Conservation (phyloP, 2,113 vertebrate genomes). For the Scytalopus superciliaris region DNA sequence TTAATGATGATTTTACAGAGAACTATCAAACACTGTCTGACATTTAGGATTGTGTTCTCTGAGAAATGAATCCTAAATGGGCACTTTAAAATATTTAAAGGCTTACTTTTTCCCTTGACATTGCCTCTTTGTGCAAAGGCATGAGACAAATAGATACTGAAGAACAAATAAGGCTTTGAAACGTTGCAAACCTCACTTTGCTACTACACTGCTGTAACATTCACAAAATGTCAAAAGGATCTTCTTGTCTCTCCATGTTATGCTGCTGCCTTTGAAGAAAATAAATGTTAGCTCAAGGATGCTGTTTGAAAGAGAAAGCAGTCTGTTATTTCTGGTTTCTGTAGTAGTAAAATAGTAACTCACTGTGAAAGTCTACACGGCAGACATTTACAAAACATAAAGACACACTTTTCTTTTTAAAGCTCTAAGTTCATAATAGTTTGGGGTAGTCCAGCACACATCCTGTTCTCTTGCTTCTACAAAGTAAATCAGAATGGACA, state of each 20-base stretch:
- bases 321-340: neutral
- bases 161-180: conserved; percentile 29
- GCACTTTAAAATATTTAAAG: conserved; percentile 33
- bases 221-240: neutral
- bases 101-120: neutral
- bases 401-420: neutral
- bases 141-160: neutral
- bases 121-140: neutral
- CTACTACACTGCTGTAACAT: neutral
- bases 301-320: neutral
- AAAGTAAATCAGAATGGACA: neutral
- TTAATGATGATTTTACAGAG: conserved; percentile 3
- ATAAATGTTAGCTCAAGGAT: neutral
- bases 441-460: neutral
- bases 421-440: neutral
- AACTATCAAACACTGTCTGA: neutral
- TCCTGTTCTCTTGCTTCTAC: neutral
- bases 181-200: neutral
- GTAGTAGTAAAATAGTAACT: neutral
- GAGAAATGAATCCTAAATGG: conserved; percentile 10
- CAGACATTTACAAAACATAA: neutral
- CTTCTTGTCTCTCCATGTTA: neutral
- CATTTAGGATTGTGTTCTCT: conserved; percentile 33
- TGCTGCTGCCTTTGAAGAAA: neutral
- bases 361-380: neutral